Evolutionary conservation across 1,140 invertebrate genomes (phyloP), one percentile per base, ranked within the genome.

Genomic region (Lordiphosa stackelbergi): DNA sequence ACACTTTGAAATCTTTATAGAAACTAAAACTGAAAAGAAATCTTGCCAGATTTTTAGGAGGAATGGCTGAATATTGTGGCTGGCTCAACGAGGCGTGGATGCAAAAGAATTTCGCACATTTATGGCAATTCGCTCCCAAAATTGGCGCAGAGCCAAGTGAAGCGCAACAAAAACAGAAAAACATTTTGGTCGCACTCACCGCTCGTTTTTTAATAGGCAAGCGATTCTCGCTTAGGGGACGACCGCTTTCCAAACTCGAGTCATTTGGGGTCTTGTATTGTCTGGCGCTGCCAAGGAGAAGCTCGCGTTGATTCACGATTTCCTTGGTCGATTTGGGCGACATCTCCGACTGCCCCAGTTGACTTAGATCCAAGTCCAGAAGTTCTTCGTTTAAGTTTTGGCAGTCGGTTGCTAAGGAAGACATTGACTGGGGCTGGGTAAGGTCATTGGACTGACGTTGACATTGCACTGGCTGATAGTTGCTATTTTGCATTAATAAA

Each of bases 251-350:
- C 63, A 69, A 81, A 64, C 53, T 19, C 53, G 75, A 69, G 51
- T 31, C 77, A 81, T 83, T 71, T 65, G 75, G 77, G 37, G 77
- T 83, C 66, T 81, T 81, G 41, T 81, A 81, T 56, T 58, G 77
- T 35, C 75, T 77, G 37, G 75, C 77, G 40, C 75, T 81, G 45
- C 75, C 77, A 45, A 83, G 51, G 24, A 81, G 72, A 64, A 81
- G 57, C 28, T 81, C 72, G 11, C 77, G 77, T 37, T 81, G 77
- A 53, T 81, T 81, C 40, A 79, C 77, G 34, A 72, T 72, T 60
- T 83, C 77, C 68, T 81, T 83, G 46, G 56, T 66, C 47, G 75
- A 81, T 53, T 81, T 81, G 10, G 60, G 37, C 48, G 69, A 43
- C 16, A 24, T 57, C 37, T 28, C 49, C 19, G 8, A 12, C 43